Percentiles rank a stretch among this genome's conserved stretches.
phyloP scores from a whole-genome alignment of 2,888 invertebrate genomes.

The Orthosia incerta region DNA sequence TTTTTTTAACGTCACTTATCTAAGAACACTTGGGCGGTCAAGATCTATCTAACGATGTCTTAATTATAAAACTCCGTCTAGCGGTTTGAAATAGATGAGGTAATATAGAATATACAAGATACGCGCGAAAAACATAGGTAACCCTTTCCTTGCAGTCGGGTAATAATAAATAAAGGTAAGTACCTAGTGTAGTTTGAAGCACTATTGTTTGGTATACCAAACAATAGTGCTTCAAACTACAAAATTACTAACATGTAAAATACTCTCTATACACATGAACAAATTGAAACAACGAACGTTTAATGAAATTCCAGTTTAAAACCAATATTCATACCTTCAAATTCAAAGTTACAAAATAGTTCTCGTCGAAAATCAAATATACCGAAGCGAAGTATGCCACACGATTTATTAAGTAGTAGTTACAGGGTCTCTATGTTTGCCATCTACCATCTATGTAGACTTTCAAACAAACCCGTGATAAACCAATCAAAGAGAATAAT shows the following conservation, averaged over 20 bases:
- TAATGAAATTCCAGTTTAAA: conserved; percentile 23
- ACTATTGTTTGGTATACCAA: background rate
- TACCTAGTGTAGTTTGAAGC: background rate
- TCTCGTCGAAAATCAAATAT: conserved; percentile 39
- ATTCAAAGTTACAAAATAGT: conserved; percentile 14
- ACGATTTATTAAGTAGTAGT: conserved; percentile 46
- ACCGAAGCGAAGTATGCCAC: conserved; percentile 13
- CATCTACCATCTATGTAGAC: conserved; percentile 16
- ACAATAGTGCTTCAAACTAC: background rate
- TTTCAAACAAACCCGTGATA: conserved; percentile 11
- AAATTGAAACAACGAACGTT: conserved; percentile 7
- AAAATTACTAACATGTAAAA: conserved; percentile 16
- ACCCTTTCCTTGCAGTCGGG: no score
- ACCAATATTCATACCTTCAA: conserved; percentile 18
- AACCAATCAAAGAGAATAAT: conserved; percentile 23
- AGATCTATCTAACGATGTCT: no score
- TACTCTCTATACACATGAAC: conserved; percentile 10
- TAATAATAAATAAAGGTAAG: background rate
- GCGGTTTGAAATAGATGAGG: no score
- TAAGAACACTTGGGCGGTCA: no score
- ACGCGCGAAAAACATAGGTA: no score
- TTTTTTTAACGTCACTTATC: no score
- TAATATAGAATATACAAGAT: no score
- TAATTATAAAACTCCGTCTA: no score
- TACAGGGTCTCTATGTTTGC: conserved; percentile 37